Evolutionary conservation across 92 coral and sea anemone species (phyloP), one percentile per base, ranked within the genome.

Genomic region (Montipora capitata): DNA sequence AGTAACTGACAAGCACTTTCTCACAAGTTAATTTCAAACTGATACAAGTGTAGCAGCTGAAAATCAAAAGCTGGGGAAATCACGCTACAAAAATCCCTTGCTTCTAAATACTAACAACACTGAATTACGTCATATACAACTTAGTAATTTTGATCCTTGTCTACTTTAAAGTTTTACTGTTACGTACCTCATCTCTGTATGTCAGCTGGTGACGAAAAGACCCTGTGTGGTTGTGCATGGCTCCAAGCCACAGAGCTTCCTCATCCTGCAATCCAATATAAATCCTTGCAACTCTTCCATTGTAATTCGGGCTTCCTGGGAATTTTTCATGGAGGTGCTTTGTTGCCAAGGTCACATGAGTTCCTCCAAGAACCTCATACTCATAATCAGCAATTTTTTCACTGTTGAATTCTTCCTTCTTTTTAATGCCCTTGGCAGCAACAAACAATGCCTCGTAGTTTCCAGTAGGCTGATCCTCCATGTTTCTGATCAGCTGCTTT

Each of bases 221-320:
- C 42, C 94, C 91, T 4, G 91, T 85, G 41, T 69, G 77, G 65
- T 82, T 91, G 80, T 93, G 96, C 72, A 73, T 77, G 15, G 89
- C 91, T 40, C 87, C 94, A 10, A 93, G 59, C 83, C 86, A 93
- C 43, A 40, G 76, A n/a, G 96, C 91, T 59, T 93, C 93, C 57
- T 89, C 96, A 76, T 93, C 80, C 1, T 41, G 16, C 41, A 93
- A 48, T 15, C 92, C 83, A 80, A 79, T 59, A 17, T 72, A 88
- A 58, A 88, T 63, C 14, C 88, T 81, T 62, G 79, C 85, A 40
- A 80, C 68, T 45, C 88, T 43, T 6, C 92, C 92, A 17, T 2
- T 4, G 69, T 68, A 88, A 7, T 48, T 59, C 7, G 65, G 12
- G 27, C 66, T 78, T 2, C 38, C 68, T 0, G 86, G 93, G 41